These are phyloP conservation scores for Eupithecia abbreviata DNA, from an alignment of 2,888 invertebrate genomes.

Conservation along the genomic window DNA sequence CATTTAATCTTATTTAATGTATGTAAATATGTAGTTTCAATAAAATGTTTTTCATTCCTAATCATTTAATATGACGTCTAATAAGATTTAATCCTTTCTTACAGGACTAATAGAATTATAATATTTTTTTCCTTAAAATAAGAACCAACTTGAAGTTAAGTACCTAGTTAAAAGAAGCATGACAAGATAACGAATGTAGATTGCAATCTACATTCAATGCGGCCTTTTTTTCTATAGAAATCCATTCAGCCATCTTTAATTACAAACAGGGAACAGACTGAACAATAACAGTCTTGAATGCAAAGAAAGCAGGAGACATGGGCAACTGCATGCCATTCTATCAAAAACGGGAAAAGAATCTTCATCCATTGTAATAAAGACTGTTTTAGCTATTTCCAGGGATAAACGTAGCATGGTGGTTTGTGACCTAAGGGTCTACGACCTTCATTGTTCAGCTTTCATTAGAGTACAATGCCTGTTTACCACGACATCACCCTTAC, in stretches of 20 bases:
- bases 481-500: conserved; percentile 50
- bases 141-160: background rate
- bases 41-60: background rate
- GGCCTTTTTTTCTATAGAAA: conserved; percentile 14
- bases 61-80: background rate
- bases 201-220: conserved; percentile 3
- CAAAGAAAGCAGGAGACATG: conserved; percentile 45
- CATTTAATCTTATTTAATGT: background rate
- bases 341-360: conserved; percentile 39
- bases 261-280: conserved; percentile 33
- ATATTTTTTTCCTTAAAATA: background rate
- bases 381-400: conserved; percentile 47
- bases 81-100: background rate
- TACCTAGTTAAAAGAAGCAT: background rate
- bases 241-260: conserved; percentile 29
- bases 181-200: background rate
- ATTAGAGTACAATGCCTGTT: conserved; percentile 71
- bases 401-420: conserved; percentile 57
- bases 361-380: conserved; percentile 47
- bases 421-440: conserved; percentile 76
- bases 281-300: conserved; percentile 40
- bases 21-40: background rate
- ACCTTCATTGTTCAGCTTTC: conserved; percentile 78
- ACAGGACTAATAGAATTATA: background rate
- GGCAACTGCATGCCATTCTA: conserved; percentile 39